These are phyloP conservation scores for Euzetes globulus DNA, from an alignment of 2,888 invertebrate species.

Conservation along the genomic window DNA sequence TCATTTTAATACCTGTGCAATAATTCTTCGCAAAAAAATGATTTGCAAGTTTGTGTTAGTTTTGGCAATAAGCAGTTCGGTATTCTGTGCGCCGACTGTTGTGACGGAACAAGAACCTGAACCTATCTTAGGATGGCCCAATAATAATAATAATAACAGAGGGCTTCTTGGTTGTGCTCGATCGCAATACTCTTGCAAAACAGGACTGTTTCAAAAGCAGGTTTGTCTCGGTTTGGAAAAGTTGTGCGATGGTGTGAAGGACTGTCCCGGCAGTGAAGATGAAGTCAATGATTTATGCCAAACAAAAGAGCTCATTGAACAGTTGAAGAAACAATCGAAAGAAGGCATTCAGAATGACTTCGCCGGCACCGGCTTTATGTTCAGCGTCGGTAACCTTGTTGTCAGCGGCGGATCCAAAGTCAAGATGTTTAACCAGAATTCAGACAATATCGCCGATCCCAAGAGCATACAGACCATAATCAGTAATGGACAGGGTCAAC, in stretches of 20 bases:
- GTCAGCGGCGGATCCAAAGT: conserved; percentile 29
- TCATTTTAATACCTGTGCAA: no score
- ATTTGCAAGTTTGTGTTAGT: no score
- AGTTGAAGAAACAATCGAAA: background rate
- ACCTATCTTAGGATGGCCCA: background rate
- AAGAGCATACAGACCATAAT: background rate
- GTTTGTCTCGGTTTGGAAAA: background rate
- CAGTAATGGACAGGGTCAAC: background rate
- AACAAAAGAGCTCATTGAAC: background rate
- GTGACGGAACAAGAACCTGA: background rate
- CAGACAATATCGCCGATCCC: conserved; percentile 16
- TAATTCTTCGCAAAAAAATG: no score
- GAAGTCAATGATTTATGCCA: conserved; percentile 21
- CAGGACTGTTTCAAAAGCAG: background rate
- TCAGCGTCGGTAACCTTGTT: conserved; percentile 22
- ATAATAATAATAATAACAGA: background rate
- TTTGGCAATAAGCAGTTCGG: no score
- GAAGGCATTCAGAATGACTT: conserved; percentile 29
- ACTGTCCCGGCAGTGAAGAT: conserved; percentile 30
- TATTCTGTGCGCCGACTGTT: background rate
- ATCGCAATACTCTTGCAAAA: conserved; percentile 6
- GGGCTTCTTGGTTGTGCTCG: background rate
- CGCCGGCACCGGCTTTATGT: conserved; percentile 34
- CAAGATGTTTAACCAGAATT: conserved; percentile 32
- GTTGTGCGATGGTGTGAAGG: conserved; percentile 25